Evolutionary conservation across 2,888 invertebrate genomes (phyloP), one percentile per base, ranked within the genome.

Genomic region (Calephelis perditalis): DNA sequence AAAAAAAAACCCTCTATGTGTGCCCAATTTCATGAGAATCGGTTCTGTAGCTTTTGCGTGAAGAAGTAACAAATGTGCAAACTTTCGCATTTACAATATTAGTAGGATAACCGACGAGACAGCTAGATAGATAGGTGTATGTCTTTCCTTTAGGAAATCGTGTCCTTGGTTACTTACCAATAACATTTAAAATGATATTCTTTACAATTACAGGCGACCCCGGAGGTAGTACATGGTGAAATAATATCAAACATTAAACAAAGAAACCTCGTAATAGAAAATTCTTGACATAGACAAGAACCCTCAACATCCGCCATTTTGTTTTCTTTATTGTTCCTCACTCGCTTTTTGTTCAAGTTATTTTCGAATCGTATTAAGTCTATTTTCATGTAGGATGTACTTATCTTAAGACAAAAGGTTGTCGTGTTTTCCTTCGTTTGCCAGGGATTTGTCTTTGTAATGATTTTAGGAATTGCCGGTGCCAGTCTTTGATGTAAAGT

Each of bases 241-340:
- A 49, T 49, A 15, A 15, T 26, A 49, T 49, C 9, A 26, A 15
- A 49, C 15, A 9, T 26, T 49, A 12, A 49, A 26, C 49, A 26
- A 49, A 12, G 49, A 49, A 49, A 49, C 9, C 12, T 49, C 49
- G 12, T 49, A 49, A 49, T 49, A 49, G 40, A 49, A 49, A 26
- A 49, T 49, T 49, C 49, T 49, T 49, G 49, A 12, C 49, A 26
- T 49, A 49, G 15, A 63, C 56, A 64, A 60, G 62, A 67, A 55
- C 63, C 62, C 63, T 71, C 70, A 70, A 70, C 71, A 69, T 68
- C 64, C 69, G 69, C 67, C 62, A 63, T 68, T 75, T 75, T 76
- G 72, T 74, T 74, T 71, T 71, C 62, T 68, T 71, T 74, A 69
- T 65, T 67, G 65, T 68, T 61, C 62, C 70, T 69, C 67, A 62